These are phyloP conservation scores for Lagopus muta DNA, from an alignment of 2,113 vertebrate species.

Conservation along the genomic window DNA sequence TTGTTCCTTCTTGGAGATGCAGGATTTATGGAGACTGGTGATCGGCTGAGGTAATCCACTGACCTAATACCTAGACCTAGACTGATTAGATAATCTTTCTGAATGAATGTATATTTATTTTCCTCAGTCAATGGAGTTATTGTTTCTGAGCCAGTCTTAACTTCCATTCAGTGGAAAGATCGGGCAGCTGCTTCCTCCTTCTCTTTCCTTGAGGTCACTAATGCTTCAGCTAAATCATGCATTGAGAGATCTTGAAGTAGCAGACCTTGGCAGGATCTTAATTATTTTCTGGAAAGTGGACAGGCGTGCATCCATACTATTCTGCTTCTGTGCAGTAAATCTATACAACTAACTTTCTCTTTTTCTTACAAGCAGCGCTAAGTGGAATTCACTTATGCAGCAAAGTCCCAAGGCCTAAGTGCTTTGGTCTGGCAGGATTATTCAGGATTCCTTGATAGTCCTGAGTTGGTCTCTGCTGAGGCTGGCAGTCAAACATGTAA, in stretches of 20 bases:
- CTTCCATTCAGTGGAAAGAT: neutral
- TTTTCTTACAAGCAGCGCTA: neutral
- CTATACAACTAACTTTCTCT: neutral
- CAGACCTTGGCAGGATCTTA: neutral
- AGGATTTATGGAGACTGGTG: neutral
- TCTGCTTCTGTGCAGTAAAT: neutral
- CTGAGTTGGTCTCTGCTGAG: neutral
- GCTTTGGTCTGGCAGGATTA: neutral
- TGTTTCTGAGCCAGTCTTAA: slow-evolving; percentile 1
- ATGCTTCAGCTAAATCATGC: neutral
- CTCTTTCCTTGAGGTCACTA: neutral
- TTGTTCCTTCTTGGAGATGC: slow-evolving; percentile 15
- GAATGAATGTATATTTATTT: slow-evolving; percentile 54
- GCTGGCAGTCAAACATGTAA: neutral
- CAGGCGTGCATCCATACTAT: neutral
- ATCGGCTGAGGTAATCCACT: slow-evolving; percentile 24
- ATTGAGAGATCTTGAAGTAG: neutral
- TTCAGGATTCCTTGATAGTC: neutral
- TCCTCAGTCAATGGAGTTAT: slow-evolving; percentile 10
- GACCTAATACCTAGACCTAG: slow-evolving; percentile 37
- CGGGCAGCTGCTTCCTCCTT: neutral
- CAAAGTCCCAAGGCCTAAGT: neutral
- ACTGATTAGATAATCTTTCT: slow-evolving; percentile 53
- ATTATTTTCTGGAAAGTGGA: slow-evolving; percentile 8
- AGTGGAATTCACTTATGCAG: neutral